phyloP scores from a whole-genome alignment of 2,888 invertebrate genomes.

The Mythimna vitellina region DNA sequence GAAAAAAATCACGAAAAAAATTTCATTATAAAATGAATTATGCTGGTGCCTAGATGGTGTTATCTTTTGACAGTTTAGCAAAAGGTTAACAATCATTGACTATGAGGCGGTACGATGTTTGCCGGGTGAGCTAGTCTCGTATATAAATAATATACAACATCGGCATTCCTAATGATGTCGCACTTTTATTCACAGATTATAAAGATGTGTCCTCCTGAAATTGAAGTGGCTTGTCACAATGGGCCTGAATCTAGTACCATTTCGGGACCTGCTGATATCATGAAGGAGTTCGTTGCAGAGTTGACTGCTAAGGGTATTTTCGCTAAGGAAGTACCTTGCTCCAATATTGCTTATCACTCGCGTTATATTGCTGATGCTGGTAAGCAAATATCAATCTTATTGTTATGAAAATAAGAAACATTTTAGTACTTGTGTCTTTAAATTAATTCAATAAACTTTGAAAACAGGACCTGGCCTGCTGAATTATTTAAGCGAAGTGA shows the following conservation, averaged over 20 bases:
- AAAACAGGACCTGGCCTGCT: slow-evolving; percentile 84
- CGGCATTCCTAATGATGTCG: neutral
- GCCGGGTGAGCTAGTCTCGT: no score
- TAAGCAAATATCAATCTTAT: slow-evolving; percentile 6
- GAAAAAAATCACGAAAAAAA: no score
- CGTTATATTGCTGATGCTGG: slow-evolving; percentile 93
- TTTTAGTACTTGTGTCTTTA: neutral
- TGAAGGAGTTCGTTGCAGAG: slow-evolving; percentile 90
- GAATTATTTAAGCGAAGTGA: slow-evolving; percentile 91
- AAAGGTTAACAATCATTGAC: no score
- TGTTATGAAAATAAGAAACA: neutral
- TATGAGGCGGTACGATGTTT: no score
- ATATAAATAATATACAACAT: neutral
- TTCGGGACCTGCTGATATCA: slow-evolving; percentile 93
- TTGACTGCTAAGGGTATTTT: slow-evolving; percentile 82
- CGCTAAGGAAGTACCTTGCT: slow-evolving; percentile 90
- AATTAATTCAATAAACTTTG: neutral
- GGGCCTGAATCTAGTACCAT: slow-evolving; percentile 94
- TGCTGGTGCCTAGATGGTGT: no score
- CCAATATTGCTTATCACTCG: slow-evolving; percentile 97
- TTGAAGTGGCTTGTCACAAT: slow-evolving; percentile 95
- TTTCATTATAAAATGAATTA: no score
- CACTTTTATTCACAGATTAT: slow-evolving; percentile 67
- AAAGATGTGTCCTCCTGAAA: slow-evolving; percentile 89
- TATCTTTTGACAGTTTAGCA: no score